Conservation (phyloP, 2,113 vertebrate genomes). For the Heterotilapia buettikoferi region DNA sequence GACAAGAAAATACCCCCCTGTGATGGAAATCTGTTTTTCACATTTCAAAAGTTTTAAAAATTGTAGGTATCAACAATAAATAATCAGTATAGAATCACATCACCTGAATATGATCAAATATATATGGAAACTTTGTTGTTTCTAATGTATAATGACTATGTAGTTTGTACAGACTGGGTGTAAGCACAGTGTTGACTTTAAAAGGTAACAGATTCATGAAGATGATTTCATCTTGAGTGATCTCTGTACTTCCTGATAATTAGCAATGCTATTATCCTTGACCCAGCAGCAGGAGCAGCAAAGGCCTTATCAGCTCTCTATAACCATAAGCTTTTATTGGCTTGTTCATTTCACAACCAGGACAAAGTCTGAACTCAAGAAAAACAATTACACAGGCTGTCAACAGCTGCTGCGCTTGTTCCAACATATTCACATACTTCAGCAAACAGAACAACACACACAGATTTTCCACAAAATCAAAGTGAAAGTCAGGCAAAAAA, state of each 20-base stretch:
- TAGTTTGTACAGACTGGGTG: neutral
- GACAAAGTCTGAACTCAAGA: slow-evolving; percentile 39
- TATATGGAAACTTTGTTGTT: neutral
- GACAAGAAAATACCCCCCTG: neutral
- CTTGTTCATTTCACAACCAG: slow-evolving; percentile 38
- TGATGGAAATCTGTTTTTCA: neutral
- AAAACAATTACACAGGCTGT: slow-evolving; percentile 60
- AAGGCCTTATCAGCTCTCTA: neutral
- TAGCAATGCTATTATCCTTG: neutral
- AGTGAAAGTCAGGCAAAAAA: neutral
- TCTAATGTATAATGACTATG: neutral
- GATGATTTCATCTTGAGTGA: neutral
- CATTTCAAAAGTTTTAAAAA: neutral
- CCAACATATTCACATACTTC: slow-evolving; percentile 20
- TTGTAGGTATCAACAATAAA: neutral
- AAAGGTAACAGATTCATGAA: neutral
- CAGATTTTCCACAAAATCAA: slow-evolving; percentile 14
- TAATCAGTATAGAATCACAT: neutral
- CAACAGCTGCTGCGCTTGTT: slow-evolving; percentile 30
- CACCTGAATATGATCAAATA: neutral
- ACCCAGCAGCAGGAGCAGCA: neutral
- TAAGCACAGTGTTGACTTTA: neutral
- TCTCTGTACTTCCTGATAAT: neutral
- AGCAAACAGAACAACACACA: slow-evolving; percentile 16
- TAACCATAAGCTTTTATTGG: slow-evolving; percentile 33